Conservation (phyloP, 1,140 invertebrate species). For the Zaprionus vittiger region DNA sequence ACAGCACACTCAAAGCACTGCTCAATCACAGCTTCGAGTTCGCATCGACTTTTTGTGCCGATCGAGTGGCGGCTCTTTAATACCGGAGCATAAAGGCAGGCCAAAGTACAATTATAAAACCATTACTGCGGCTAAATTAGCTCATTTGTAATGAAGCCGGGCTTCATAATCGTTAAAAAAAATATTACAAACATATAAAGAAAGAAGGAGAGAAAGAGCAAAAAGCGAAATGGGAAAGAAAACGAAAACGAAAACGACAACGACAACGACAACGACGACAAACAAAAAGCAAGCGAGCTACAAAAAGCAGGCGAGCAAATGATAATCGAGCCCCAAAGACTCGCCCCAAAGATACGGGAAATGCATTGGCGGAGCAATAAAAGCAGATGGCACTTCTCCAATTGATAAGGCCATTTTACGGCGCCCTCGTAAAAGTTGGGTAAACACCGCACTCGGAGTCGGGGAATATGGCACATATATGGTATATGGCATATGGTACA, state of each 20-base stretch:
- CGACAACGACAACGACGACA: conserved; percentile 34
- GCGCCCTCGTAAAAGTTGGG: conserved; percentile 6
- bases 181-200: conserved; percentile 18
- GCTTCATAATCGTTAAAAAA: conserved; percentile 71
- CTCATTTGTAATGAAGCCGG: conserved; percentile 76
- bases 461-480: background rate
- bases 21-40: conserved; percentile 7
- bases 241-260: conserved; percentile 46
- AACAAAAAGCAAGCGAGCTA: background rate
- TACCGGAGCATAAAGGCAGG: conserved; percentile 47
- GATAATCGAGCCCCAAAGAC: conserved; percentile 36
- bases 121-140: conserved; percentile 74
- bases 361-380: conserved; percentile 24
- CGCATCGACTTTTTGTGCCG: background rate
- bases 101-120: conserved; percentile 71
- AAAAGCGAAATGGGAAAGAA: conserved; percentile 34
- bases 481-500: background rate
- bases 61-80: conserved; percentile 24
- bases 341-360: background rate
- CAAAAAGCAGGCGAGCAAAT: conserved; percentile 39
- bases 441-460: background rate
- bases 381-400: conserved; percentile 23
- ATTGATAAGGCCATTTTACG: conserved; percentile 45
- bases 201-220: conserved; percentile 17
- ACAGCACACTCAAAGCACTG: background rate